These are phyloP conservation scores for Galaxias olidus DNA, from an alignment of 2,797 vertebrate species.

Conservation along the genomic window DNA sequence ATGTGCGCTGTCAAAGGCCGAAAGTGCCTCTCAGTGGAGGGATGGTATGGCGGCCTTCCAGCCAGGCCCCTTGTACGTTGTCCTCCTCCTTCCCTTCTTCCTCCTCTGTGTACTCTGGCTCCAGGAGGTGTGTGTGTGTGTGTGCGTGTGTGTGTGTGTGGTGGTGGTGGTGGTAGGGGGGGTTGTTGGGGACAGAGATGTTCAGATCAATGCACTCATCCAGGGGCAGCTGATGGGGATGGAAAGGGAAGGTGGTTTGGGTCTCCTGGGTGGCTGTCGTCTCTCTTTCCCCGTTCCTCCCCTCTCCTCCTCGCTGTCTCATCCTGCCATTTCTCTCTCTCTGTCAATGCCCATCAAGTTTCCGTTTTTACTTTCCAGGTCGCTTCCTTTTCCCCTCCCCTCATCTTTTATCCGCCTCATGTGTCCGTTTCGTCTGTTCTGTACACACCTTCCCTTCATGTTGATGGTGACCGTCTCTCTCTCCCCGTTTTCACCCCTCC, in stretches of 20 bases:
- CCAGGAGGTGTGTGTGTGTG: too few species aligned
- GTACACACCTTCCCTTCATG: neutral
- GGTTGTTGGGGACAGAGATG: slow-evolving; percentile 15
- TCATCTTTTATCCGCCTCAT: slow-evolving; percentile 23
- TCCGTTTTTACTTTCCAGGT: neutral
- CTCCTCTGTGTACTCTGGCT: too few species aligned
- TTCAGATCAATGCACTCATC: slow-evolving; percentile 60
- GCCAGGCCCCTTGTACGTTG: slow-evolving; percentile 39
- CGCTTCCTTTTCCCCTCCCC: neutral
- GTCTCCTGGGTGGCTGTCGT: slow-evolving; percentile 53
- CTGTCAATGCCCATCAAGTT: slow-evolving; percentile 18
- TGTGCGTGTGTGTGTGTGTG: slow-evolving; percentile 30
- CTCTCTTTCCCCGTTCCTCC: neutral
- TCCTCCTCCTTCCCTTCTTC: neutral
- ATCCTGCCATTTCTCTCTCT: slow-evolving; percentile 18
- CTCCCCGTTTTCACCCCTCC: slow-evolving; percentile 29
- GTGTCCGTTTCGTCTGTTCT: slow-evolving; percentile 24
- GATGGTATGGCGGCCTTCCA: slow-evolving; percentile 45
- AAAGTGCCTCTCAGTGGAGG: slow-evolving; percentile 38
- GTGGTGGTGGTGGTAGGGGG: neutral
- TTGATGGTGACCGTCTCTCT: slow-evolving; percentile 12
- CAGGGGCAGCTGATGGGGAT: slow-evolving; percentile 24
- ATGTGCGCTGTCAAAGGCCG: slow-evolving; percentile 43
- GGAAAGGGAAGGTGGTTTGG: neutral
- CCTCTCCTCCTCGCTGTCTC: neutral